Conservation (phyloP, 2,888 invertebrate genomes). For the Camponotus fellah region DNA sequence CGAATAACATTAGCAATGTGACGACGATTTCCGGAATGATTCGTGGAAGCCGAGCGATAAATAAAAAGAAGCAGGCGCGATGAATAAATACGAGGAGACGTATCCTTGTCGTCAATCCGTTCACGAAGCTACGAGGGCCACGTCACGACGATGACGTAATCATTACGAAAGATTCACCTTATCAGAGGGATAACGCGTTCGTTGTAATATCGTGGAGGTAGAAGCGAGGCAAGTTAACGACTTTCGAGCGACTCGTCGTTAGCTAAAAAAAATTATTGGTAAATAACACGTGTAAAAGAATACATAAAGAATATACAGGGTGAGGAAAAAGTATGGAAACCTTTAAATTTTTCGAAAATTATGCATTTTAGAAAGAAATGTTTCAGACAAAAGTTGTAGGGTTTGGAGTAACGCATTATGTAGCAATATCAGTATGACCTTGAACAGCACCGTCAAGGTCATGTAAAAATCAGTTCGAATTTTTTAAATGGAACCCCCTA, state of each 20-base stretch:
- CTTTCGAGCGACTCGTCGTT: background rate
- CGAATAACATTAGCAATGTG: constrained; percentile 59
- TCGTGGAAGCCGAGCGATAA: constrained; percentile 70
- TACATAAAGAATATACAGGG: too few relatives aligned
- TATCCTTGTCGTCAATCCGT: constrained; percentile 69
- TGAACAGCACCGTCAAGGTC: too few relatives aligned
- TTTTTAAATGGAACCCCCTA: too few relatives aligned
- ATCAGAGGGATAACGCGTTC: constrained; percentile 29
- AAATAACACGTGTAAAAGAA: background rate
- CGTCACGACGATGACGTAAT: constrained; percentile 63
- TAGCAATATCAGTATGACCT: too few relatives aligned
- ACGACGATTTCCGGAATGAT: constrained; percentile 71
- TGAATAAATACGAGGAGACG: constrained; percentile 67
- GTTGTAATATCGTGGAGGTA: background rate
- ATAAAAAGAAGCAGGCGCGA: constrained; percentile 54
- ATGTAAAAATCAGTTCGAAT: too few relatives aligned
- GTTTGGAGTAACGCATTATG: too few relatives aligned
- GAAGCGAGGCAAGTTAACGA: background rate
- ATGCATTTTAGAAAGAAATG: too few relatives aligned
- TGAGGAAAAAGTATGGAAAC: too few relatives aligned
- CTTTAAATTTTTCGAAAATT: too few relatives aligned
- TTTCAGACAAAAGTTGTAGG: too few relatives aligned
- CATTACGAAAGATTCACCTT: constrained; percentile 61
- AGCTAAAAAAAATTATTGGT: background rate
- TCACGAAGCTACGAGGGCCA: constrained; percentile 64